Percentiles rank a stretch among this genome's conserved stretches.
These are phyloP conservation scores for Limnephilus rhombicus DNA, from an alignment of 2,888 invertebrate species.

Conservation along the genomic window DNA sequence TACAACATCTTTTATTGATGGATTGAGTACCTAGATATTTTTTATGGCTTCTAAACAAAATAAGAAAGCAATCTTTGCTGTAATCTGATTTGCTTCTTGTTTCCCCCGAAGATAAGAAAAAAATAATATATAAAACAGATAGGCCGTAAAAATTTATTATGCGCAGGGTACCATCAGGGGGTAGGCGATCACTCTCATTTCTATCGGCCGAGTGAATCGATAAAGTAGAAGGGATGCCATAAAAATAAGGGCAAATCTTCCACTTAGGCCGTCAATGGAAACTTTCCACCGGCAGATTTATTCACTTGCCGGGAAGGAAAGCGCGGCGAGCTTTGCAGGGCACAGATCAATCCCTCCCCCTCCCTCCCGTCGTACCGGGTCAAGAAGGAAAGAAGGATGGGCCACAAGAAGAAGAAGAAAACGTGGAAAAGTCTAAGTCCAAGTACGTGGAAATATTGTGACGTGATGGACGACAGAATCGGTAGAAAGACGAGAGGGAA, in stretches of 20 bases:
- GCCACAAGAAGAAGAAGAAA: background rate
- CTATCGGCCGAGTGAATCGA: conserved; percentile 45
- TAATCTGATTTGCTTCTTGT: background rate
- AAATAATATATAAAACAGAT: conserved; percentile 8
- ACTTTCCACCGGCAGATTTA: conserved; percentile 42
- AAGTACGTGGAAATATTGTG: conserved; percentile 61
- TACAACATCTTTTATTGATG: background rate
- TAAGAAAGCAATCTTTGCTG: background rate
- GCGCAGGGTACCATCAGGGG: conserved; percentile 5
- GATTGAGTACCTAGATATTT: background rate
- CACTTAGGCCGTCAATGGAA: conserved; percentile 41
- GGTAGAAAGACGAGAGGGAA: conserved; percentile 58
- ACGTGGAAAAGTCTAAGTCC: conserved; percentile 42
- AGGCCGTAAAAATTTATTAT: conserved; percentile 33
- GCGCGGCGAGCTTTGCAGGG: conserved; percentile 26
- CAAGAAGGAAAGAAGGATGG: background rate
- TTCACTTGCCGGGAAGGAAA: conserved; percentile 38
- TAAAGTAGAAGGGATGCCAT: conserved; percentile 42
- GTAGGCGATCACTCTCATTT: conserved; percentile 44
- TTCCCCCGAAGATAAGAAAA: background rate
- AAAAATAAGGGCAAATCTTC: conserved; percentile 53
- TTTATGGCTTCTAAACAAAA: background rate
- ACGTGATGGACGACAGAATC: conserved; percentile 53
- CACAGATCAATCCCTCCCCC: conserved; percentile 1
- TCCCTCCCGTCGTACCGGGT: background rate